A percentile compares a stretch with the other conserved stretches of the same genome.
Evolutionary conservation across 2,113 vertebrate species (phyloP).

Genomic region (Hypomesus transpacificus): DNA sequence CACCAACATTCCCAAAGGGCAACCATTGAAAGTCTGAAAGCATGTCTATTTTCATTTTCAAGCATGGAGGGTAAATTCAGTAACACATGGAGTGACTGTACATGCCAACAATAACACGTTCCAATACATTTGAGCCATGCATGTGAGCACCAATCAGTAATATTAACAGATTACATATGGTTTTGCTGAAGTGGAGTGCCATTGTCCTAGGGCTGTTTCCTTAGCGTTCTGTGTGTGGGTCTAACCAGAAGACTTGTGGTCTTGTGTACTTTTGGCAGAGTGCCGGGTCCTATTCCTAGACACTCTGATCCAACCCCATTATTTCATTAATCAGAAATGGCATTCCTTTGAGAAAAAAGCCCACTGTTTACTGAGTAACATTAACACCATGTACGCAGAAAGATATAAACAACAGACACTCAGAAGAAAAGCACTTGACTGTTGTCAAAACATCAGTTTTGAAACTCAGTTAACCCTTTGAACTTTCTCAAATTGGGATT

Average conservation of each 20-base stretch:
- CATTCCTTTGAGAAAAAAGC: not conserved
- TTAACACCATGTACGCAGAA: not conserved
- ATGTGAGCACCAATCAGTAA: no score
- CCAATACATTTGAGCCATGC: not conserved
- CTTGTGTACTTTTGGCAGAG: not conserved
- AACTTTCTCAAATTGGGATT: no score
- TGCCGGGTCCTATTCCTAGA: not conserved
- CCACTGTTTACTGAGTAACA: not conserved
- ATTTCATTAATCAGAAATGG: not conserved
- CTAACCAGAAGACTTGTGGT: not conserved
- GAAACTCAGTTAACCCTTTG: no score
- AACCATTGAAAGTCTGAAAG: not conserved
- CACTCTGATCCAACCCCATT: not conserved
- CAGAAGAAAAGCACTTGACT: no score
- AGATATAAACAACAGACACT: not conserved
- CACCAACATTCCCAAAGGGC: not conserved
- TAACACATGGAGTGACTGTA: no score
- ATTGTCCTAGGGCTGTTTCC: not conserved
- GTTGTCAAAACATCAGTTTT: no score
- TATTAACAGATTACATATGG: no score
- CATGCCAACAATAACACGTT: not conserved
- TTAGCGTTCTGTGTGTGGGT: not conserved
- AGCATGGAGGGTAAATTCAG: no score
- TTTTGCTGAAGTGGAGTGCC: no score
- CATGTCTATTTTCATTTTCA: not conserved